Base-by-base conservation (phyloP, 2,888 invertebrate species). In the Synergus gifuensis region DNA sequence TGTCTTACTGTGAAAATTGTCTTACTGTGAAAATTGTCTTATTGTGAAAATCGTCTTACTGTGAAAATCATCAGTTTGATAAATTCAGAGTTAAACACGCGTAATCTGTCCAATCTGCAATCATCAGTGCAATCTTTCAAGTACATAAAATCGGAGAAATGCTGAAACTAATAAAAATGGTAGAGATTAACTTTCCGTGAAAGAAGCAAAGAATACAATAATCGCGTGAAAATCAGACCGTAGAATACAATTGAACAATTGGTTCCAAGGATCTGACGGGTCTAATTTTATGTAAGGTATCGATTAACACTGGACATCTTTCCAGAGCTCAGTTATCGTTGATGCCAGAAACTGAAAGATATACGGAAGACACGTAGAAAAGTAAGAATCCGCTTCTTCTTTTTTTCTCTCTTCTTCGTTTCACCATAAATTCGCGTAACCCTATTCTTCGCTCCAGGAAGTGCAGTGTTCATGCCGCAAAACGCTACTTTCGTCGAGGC, bases 401-500 rank as follows among this genome's bases (percentile, higher is more conserved):
- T 46, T 49, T 42, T 79, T 54, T 44, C 14, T 42, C n/a, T 46
- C 58, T 42, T 69, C 28, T 54, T 28, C 54, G 16, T n/a, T 78
- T 73, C 78, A 42, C 63, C 58, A 66, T 66, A 66, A 66, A 66
- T 67, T 58, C 63, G 36, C 67, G 16, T 76, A 28, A 73, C 62
- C 66, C 64, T 80, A 67, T 81, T 83, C 80, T 79, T 64, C 78
- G 78, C 63, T 82, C 80, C 82, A 85, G 85, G 85, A 87, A 86
- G 84, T 81, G 79, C 78, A 78, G 82, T 77, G 77, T 79, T 63
- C 77, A 80, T 79, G 76, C 76, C 80, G 83, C 83, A 81, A 84
- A 87, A 87, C 79, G 86, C 84, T 83, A 87, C 87, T 87, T 88
- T 85, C 88, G 85, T 85, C 88, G 85, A 86, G 86, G 86, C 85